Evolutionary conservation across 2,797 vertebrate genomes (phyloP).

Genomic region (Hoplostethus atlanticus): DNA sequence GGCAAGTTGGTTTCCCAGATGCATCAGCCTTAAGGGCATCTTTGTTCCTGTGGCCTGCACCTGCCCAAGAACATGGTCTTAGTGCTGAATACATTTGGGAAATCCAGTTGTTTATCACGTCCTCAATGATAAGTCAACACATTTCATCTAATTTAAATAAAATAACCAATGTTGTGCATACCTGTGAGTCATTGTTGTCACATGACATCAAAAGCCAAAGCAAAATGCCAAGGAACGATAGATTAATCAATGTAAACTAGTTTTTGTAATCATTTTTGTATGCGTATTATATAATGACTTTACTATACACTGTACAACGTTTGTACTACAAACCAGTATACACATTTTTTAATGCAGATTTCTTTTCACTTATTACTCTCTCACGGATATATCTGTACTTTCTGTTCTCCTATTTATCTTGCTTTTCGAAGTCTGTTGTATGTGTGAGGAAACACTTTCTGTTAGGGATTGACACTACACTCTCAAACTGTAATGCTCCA

Average conservation of each 20-base stretch:
- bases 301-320: constrained; percentile 16
- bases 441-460: constrained; percentile 11
- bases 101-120: background rate
- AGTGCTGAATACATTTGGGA: constrained; percentile 6
- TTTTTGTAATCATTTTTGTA: constrained; percentile 16
- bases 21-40: background rate
- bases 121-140: background rate
- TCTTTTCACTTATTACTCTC: constrained; percentile 8
- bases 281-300: constrained; percentile 1
- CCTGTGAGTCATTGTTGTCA: constrained; percentile 8
- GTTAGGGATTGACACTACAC: constrained; percentile 12
- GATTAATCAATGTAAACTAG: constrained; percentile 5
- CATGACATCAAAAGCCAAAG: constrained; percentile 62
- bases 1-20: background rate
- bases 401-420: constrained; percentile 6
- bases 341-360: background rate
- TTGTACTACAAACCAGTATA: constrained; percentile 14
- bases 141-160: constrained; percentile 19
- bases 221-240: constrained; percentile 21
- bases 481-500: too few species aligned
- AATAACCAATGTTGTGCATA: constrained; percentile 6
- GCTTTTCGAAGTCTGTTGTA: background rate
- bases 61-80: constrained; percentile 8
- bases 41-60: background rate
- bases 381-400: background rate